Evolutionary conservation across 2,113 vertebrate species (phyloP).

Genomic region (Scalopus aquaticus): DNA sequence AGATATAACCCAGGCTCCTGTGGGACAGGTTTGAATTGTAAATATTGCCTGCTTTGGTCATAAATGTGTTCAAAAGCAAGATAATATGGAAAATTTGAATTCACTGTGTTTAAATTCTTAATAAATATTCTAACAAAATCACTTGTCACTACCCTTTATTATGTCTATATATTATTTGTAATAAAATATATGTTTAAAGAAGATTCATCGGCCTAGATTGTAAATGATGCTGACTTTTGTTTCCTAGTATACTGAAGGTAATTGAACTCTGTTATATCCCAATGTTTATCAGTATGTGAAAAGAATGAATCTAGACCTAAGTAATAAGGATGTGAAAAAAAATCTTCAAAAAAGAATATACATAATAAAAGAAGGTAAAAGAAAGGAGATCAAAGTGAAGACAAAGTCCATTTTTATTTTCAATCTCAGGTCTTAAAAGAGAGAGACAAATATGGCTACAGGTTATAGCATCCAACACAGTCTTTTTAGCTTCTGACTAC

Average conservation of each 20-base stretch:
- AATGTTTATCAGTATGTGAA: neutral
- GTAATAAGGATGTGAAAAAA: neutral
- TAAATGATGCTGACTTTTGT: neutral
- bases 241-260: neutral
- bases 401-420: conserved; percentile 31
- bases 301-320: neutral
- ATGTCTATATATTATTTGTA: conserved; percentile 11
- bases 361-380: neutral
- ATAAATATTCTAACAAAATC: conserved; percentile 4
- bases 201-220: neutral
- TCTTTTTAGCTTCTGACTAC: neutral
- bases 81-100: conserved; percentile 25
- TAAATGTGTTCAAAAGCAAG: neutral
- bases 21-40: neutral
- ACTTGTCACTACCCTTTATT: neutral
- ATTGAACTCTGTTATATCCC: neutral
- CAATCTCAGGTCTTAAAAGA: neutral
- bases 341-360: neutral
- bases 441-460: neutral
- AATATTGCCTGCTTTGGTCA: neutral
- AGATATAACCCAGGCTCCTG: neutral
- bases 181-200: neutral
- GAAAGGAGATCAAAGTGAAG: neutral
- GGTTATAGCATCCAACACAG: neutral
- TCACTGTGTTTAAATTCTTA: conserved; percentile 22